Evolutionary conservation across 2,797 vertebrate species (phyloP).

Genomic region (Aotus griseimembra): DNA sequence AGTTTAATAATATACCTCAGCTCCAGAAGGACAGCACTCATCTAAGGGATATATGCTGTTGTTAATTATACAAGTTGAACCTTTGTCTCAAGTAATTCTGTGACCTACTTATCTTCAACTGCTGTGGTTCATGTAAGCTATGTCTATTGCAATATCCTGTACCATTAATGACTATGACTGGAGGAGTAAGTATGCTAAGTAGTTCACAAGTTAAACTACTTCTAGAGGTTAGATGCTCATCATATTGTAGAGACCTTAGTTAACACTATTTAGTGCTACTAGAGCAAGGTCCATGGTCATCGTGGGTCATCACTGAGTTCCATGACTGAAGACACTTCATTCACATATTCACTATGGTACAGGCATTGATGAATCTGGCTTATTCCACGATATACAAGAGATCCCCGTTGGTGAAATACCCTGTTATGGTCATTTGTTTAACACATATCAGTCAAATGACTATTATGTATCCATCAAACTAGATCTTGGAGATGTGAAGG

Average conservation of each 20-base stretch:
- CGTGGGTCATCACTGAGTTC: not conserved
- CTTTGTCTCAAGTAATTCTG: not conserved
- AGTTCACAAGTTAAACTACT: not conserved
- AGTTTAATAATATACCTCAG: not conserved
- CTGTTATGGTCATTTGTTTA: not conserved
- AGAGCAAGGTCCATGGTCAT: not conserved
- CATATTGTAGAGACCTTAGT: not conserved
- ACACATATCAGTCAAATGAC: not conserved
- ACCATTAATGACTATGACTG: not conserved
- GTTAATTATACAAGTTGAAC: not conserved
- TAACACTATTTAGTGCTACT: not conserved
- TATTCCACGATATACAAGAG: not conserved
- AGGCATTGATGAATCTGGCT: not conserved
- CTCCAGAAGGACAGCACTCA: not conserved
- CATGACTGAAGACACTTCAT: not conserved
- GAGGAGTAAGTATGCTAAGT: not conserved
- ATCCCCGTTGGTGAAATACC: not conserved
- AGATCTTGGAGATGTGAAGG: not conserved
- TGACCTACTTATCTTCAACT: not conserved
- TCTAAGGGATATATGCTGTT: not conserved
- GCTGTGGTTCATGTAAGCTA: not conserved
- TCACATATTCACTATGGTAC: not conserved
- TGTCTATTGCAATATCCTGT: not conserved
- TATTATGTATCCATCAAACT: not conserved
- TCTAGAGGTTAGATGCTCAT: not conserved